Evolutionary conservation across 1,140 invertebrate species (phyloP).

Genomic region (Papilio machaon): DNA sequence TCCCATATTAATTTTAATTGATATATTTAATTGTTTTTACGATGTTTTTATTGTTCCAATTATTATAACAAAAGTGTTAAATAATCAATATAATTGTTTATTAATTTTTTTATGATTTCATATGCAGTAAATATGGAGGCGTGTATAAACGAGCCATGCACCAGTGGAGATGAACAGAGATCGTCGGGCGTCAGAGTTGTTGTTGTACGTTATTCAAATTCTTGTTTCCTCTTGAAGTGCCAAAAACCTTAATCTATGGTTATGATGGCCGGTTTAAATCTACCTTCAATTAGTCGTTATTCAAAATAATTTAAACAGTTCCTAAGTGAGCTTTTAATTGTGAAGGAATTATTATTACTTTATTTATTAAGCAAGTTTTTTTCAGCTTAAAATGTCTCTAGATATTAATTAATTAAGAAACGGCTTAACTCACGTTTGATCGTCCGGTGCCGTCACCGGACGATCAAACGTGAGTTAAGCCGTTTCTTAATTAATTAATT

Average conservation of each 20-base stretch:
- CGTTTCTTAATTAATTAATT: no score
- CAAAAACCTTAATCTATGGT: neutral
- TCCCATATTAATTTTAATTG: no score
- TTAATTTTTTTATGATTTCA: neutral
- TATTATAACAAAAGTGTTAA: no score
- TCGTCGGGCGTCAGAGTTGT: slow-evolving; percentile 48
- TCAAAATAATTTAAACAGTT: neutral
- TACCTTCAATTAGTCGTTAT: no score
- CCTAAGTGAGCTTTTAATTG: neutral
- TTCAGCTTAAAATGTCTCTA: no score
- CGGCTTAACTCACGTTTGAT: no score
- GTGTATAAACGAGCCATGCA: neutral
- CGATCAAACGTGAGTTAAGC: no score
- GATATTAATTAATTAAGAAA: no score
- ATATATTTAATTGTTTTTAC: no score
- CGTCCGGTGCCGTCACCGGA: no score
- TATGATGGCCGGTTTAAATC: neutral
- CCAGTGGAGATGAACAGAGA: neutral
- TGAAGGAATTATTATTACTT: neutral
- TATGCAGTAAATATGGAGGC: slow-evolving; percentile 12
- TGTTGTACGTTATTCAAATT: slow-evolving; percentile 43
- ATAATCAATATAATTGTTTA: no score
- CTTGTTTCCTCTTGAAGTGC: neutral
- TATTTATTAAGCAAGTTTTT: neutral
- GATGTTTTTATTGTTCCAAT: neutral